Percentiles rank a stretch among this genome's conserved stretches.
Evolutionary conservation across 2,888 invertebrate species (phyloP).

Genomic region (Pristionchus maxplancki): DNA sequence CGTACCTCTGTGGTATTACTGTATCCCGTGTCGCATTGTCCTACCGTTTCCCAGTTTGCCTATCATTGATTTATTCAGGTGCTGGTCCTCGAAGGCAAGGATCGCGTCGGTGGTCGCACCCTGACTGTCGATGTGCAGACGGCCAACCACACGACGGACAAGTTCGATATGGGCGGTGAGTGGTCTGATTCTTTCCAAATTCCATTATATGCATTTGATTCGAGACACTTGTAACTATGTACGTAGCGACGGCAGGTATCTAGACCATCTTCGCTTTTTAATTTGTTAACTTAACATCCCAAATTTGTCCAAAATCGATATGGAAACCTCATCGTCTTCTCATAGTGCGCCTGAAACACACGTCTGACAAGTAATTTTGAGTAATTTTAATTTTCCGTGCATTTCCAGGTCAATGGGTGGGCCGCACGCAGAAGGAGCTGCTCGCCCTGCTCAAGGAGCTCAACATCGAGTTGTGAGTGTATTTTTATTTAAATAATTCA

Average conservation of each 20-base stretch:
- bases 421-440: conserved; percentile 78
- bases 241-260: too few species aligned
- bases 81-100: conserved; percentile 78
- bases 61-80: conserved; percentile 59
- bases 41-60: too few species aligned
- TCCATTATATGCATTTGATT: too few species aligned
- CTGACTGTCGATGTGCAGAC: conserved; percentile 60
- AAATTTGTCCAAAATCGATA: too few species aligned
- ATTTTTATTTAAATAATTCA: not conserved
- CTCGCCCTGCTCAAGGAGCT: conserved; percentile 63
- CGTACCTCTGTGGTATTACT: too few species aligned
- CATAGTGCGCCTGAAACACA: not conserved
- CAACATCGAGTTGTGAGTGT: conserved; percentile 38
- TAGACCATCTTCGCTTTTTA: too few species aligned
- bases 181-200: conserved; percentile 13
- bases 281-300: too few species aligned
- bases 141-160: conserved; percentile 56
- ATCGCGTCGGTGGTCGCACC: conserved; percentile 80
- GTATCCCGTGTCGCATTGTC: too few species aligned
- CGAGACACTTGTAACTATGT: too few species aligned
- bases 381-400: not conserved
- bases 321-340: not conserved
- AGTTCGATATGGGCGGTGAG: conserved; percentile 68
- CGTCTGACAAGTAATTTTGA: too few species aligned
- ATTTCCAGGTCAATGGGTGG: conserved; percentile 78